Evolutionary conservation across 2,797 vertebrate genomes (phyloP), one percentile per base, ranked within the genome.

Genomic region (Mormyrus proboscirostris): DNA sequence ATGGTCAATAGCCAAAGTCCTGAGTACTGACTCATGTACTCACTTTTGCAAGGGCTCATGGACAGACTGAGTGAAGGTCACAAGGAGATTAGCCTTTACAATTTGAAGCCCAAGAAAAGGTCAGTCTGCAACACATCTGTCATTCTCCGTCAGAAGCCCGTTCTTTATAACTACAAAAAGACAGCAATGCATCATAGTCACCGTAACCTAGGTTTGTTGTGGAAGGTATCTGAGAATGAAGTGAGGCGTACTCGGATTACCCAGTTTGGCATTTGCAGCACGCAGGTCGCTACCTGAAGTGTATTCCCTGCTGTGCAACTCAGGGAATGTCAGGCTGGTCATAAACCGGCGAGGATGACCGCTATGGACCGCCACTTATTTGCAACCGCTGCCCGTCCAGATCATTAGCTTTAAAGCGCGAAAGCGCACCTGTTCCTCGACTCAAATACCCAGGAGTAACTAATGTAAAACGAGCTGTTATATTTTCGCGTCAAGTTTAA

Each of bases 1-100:
- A 94, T 92, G 94, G 94, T 95, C 93, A 95, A 94, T 93, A 94
- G 65, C 50, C 25, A 33, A 76, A 62, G 22, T 19, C 38, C 16
- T 79, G 38, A 79, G 51, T 19, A 44, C 49, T 79, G 29, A 83
- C 88, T 41, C 73, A 41, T 47, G 4, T 55, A 44, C 14, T 73
- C 22, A 49, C 29, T 51, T 29, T 22, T 79, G 69, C 29, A 22
- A n/a, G 50, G 9, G 41, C 69, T 82, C 38, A n/a, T 22, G 29
- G 47, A 50, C 2, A n/a, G 73, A 14, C 69, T 6, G n/a, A 51
- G 4, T 12, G 49, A 53, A 79, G 16, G 16, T 50, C 65, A 19
- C 2, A 38, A 51, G 16, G 25, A 88, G n/a, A 8, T 12, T 65
- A 44, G 25, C 33, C 38, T 57, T 88, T 14, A 73, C 65, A 73